phyloP scores from a whole-genome alignment of 2,797 vertebrate species.

The Carapus acus region DNA sequence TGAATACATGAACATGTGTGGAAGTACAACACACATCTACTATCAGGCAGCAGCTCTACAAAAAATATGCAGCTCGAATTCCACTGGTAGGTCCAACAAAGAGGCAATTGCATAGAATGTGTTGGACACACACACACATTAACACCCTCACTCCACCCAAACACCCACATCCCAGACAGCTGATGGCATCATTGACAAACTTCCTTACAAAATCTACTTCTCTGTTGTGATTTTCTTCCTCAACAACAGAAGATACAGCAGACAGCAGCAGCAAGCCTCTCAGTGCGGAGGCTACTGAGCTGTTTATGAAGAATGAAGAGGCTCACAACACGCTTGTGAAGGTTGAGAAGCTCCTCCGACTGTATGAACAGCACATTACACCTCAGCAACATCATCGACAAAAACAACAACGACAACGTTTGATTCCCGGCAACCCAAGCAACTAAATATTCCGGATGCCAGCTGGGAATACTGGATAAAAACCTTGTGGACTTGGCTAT shows the following conservation, averaged over 20 bases:
- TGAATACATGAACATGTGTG: no score
- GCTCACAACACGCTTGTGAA: constrained; percentile 8
- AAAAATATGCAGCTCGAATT: no score
- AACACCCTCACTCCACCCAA: no score
- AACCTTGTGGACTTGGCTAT: background rate
- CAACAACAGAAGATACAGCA: background rate
- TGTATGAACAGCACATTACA: background rate
- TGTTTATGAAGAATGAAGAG: background rate
- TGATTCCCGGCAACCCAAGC: background rate
- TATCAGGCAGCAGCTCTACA: constrained; percentile 4
- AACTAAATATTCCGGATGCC: background rate
- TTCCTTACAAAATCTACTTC: background rate
- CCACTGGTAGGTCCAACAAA: no score
- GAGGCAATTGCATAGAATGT: no score
- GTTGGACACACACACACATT: no score
- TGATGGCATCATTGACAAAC: background rate
- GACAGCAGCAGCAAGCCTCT: background rate
- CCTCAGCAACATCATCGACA: no score
- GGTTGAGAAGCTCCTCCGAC: background rate
- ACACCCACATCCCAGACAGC: no score
- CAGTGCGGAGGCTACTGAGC: background rate
- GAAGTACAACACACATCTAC: no score
- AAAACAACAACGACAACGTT: no score
- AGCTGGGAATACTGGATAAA: background rate
- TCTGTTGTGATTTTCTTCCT: background rate